phyloP scores from a whole-genome alignment of 1,140 invertebrate genomes.

The Neotoxoptera formosana region DNA sequence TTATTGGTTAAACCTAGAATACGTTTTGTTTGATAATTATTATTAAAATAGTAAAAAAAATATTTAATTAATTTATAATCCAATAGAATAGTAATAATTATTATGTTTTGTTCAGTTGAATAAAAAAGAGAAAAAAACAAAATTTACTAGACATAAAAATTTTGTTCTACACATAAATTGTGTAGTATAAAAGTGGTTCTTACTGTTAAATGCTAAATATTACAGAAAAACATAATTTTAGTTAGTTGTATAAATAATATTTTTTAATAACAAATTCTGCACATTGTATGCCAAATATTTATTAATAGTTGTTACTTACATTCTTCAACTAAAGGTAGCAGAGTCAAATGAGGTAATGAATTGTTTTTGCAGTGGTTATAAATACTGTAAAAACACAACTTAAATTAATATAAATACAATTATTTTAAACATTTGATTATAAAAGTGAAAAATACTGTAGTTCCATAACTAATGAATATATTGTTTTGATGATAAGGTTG shows the following conservation, averaged over 20 bases:
- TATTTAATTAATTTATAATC: not conserved
- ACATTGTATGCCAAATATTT: not conserved
- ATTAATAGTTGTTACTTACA: conserved; percentile 30
- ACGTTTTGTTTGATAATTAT: not conserved
- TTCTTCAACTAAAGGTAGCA: conserved; percentile 43
- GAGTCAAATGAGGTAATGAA: conserved; percentile 44
- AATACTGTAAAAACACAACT: conserved; percentile 33
- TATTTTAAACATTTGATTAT: not conserved
- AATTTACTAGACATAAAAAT: not conserved
- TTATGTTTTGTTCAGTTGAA: not conserved
- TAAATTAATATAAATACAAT: not conserved
- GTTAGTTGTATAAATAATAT: not conserved
- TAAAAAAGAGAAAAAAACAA: not conserved
- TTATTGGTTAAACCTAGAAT: conserved; percentile 36
- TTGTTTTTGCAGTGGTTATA: conserved; percentile 47
- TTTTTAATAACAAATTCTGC: not conserved
- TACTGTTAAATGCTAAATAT: not conserved
- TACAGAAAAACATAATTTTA: not conserved
- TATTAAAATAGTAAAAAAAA: not conserved
- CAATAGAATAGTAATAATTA: not conserved
- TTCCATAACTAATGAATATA: not conserved
- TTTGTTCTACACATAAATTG: not conserved
- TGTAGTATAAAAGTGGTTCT: not conserved
- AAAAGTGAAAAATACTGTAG: not conserved
- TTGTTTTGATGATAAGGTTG: not conserved